A percentile compares a stretch with the other conserved stretches of the same genome.
These are phyloP conservation scores for Anisognathus igniventris DNA, from an alignment of 2,797 vertebrate species.

Conservation along the genomic window DNA sequence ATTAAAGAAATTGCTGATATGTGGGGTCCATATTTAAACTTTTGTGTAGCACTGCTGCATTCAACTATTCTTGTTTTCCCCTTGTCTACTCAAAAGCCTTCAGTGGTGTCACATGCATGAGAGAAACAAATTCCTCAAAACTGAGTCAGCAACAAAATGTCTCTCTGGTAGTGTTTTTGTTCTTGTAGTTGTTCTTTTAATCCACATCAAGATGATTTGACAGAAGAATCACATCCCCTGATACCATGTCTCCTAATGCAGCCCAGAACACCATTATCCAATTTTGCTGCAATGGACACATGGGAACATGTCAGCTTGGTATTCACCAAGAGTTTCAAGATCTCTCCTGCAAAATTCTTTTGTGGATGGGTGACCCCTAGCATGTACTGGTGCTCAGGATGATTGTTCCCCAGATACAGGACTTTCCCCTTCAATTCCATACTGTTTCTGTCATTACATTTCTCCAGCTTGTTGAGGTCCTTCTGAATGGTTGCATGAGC, in stretches of 20 bases:
- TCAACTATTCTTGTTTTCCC: not conserved
- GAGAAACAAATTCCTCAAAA: not conserved
- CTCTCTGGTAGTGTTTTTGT: not conserved
- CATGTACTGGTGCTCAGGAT: not conserved
- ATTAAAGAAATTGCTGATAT: not conserved
- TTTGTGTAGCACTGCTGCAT: not conserved
- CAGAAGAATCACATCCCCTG: not conserved
- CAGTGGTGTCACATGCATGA: not conserved
- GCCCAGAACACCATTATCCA: not conserved
- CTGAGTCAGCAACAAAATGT: not conserved
- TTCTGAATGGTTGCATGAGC: too few species aligned
- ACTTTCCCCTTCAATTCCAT: not conserved
- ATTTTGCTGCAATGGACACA: not conserved
- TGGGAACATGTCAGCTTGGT: not conserved
- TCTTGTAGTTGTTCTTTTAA: not conserved
- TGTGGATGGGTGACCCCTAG: accelerated
- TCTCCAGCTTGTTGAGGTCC: not conserved
- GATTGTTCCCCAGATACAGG: not conserved
- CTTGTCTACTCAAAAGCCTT: not conserved
- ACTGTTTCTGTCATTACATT: not conserved
- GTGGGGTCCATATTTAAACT: not conserved
- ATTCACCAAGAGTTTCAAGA: not conserved
- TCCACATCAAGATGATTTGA: not conserved
- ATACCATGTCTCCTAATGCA: not conserved
- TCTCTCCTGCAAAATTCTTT: not conserved